Conservation (phyloP, 1,140 invertebrate genomes). For the Calephelis virginiensis region DNA sequence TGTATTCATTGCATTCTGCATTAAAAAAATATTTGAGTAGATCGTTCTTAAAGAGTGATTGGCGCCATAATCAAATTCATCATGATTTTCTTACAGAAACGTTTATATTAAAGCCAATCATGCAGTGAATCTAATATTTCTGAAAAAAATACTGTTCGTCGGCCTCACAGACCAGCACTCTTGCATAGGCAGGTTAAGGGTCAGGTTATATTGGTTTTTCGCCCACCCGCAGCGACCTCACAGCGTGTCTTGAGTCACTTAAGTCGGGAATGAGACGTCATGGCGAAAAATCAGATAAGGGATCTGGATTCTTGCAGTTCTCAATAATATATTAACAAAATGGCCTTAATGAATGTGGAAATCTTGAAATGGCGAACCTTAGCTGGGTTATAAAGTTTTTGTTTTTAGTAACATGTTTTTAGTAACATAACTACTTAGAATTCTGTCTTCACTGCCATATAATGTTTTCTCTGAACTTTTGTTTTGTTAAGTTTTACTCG, state of each 20-base stretch:
- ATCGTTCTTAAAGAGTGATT: too few species aligned
- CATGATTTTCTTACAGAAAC: too few species aligned
- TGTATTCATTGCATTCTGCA: too few species aligned
- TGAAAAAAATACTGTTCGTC: too few species aligned
- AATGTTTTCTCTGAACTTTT: neutral
- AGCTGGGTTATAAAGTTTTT: neutral
- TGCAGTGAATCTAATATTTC: too few species aligned
- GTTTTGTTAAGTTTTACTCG: too few species aligned
- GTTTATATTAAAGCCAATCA: too few species aligned
- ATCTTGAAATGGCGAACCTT: constrained; percentile 14
- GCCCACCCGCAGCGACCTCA: constrained; percentile 54
- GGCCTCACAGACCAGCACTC: too few species aligned
- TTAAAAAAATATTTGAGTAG: too few species aligned
- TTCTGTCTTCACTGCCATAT: neutral
- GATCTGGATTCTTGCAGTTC: constrained; percentile 14
- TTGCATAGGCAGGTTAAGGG: constrained; percentile 19
- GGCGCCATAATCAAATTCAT: too few species aligned
- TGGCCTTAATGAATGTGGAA: constrained; percentile 8
- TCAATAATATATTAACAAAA: constrained; percentile 16
- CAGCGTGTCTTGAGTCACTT: constrained; percentile 48
- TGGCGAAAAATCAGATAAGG: constrained; percentile 22
- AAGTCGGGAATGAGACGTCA: constrained; percentile 35
- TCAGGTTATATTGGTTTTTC: constrained; percentile 29
- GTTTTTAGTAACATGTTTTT: neutral
- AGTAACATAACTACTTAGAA: constrained; percentile 3